A percentile compares a stretch with the other conserved stretches of the same genome.
Evolutionary conservation across 2,797 vertebrate species (phyloP).

Genomic region (Enteromius trimaculatus): DNA sequence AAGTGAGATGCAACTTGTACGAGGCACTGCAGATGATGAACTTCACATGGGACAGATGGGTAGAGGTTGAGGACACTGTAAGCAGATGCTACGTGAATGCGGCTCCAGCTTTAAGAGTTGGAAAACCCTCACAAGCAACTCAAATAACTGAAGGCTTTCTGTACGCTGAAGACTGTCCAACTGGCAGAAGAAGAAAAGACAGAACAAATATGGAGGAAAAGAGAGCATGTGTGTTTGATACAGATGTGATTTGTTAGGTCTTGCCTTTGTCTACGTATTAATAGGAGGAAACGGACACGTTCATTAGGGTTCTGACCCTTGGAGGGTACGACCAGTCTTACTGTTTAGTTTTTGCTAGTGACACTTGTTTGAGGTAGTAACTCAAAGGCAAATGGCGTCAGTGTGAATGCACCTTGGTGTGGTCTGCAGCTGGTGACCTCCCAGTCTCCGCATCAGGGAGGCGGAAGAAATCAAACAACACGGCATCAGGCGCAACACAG

Average conservation of each 20-base stretch:
- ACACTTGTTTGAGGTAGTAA: conserved; percentile 50
- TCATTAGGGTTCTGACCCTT: conserved; percentile 44
- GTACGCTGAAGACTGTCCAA: conserved; percentile 46
- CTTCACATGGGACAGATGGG: conserved; percentile 32
- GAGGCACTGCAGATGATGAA: conserved; percentile 37
- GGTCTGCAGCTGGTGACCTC: conserved; percentile 57
- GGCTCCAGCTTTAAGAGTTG: conserved; percentile 40
- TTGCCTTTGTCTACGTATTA: conserved; percentile 44
- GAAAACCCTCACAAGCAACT: conserved; percentile 46
- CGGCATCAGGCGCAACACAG: conserved; percentile 39
- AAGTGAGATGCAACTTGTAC: conserved; percentile 35
- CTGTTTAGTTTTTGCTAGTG: conserved; percentile 38
- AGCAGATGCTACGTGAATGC: conserved; percentile 22
- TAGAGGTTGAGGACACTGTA: conserved; percentile 16
- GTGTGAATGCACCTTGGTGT: conserved; percentile 43
- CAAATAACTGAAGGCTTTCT: conserved; percentile 51
- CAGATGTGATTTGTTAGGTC: conserved; percentile 48
- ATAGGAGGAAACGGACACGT: conserved; percentile 40
- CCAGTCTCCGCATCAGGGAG: conserved; percentile 40
- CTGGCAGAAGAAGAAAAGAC: conserved; percentile 54
- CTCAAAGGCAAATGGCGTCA: conserved; percentile 43
- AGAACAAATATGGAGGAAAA: conserved; percentile 39
- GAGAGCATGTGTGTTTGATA: conserved; percentile 49
- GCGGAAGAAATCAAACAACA: conserved; percentile 45
- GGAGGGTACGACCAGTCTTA: conserved; percentile 8